Percentiles rank a stretch among this genome's conserved stretches.
phyloP scores from a whole-genome alignment of 1,140 invertebrate genomes.

The Metopolophium dirhodum region DNA sequence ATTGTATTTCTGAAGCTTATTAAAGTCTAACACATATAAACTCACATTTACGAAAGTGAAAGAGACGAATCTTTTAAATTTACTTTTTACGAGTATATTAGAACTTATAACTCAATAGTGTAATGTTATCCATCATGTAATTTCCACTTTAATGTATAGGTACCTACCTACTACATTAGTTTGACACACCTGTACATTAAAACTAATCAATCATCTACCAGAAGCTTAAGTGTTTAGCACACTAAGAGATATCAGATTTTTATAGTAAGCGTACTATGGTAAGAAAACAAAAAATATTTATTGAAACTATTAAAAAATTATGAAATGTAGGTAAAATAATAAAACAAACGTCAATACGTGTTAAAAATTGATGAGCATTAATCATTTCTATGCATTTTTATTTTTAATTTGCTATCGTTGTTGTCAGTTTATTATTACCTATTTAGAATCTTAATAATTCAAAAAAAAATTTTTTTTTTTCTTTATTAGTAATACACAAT shows the following conservation, averaged over 20 bases:
- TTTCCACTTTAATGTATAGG: neutral
- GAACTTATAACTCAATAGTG: neutral
- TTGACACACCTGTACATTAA: neutral
- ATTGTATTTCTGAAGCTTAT: neutral
- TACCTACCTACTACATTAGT: neutral
- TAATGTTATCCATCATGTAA: neutral
- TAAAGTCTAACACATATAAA: neutral
- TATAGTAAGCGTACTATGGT: neutral
- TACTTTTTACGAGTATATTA: neutral
- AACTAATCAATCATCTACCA: neutral
- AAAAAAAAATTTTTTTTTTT: too few species aligned
- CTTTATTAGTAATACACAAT: too few species aligned
- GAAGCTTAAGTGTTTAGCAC: neutral
- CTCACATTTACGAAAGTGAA: neutral
- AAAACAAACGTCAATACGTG: neutral
- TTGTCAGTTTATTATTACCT: neutral
- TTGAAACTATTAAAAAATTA: neutral
- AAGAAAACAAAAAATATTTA: neutral
- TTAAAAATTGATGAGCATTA: neutral
- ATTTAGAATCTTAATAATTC: neutral
- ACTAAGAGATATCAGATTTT: neutral
- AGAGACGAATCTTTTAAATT: neutral
- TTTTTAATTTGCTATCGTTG: neutral
- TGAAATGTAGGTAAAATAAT: neutral
- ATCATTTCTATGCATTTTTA: neutral